Base-by-base conservation (phyloP, 2,797 vertebrate species). In the Scolopax bukidnonensis region DNA sequence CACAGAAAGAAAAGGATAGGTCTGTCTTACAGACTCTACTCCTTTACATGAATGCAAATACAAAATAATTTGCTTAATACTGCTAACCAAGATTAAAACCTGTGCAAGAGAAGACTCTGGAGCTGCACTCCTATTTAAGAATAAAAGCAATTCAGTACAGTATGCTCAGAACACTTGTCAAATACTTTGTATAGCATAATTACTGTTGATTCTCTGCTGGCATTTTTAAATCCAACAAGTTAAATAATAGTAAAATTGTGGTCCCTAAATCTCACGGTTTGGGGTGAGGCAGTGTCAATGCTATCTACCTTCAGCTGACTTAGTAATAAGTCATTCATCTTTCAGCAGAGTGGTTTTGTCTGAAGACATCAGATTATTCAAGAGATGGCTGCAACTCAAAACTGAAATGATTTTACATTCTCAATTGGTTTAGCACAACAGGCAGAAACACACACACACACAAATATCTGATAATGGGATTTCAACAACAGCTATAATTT, bases 391-490 rank as follows among this genome's bases (percentile, higher is more conserved):
- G 27, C 53, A 92, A 64, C 27, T 78, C 59, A 74, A 47, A 27
- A 82, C 32, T 36, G 19, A 48, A 68, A 17, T 79, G 69, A 79
- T 79, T 90, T 81, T 60, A 73, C 28, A 71, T 88, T 92, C 79
- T 84, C 40, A 56, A 86, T 50, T 61, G 65, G 48, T 87, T 40
- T 12, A 71, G 82, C 47, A 69, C 14, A 84, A 89, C 51, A 93
- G 51, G 63, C 79, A 92, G 89, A 81, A 79, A 84, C 16, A 96
- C 50, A 53, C 50, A 27, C 27, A 53, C 5, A 53, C 28, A 53
- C 17, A 30, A 53, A 53, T 53, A 98, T 96, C 95, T 96, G 93
- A 97, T 96, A 96, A 97, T 60, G 96, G 96, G 95, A 89, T 85
- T 91, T 80, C 60, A 82, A 93, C 75, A 75, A 59, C 14, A 59